Conservation (phyloP, 2,797 vertebrate genomes). For the Anableps anableps region DNA sequence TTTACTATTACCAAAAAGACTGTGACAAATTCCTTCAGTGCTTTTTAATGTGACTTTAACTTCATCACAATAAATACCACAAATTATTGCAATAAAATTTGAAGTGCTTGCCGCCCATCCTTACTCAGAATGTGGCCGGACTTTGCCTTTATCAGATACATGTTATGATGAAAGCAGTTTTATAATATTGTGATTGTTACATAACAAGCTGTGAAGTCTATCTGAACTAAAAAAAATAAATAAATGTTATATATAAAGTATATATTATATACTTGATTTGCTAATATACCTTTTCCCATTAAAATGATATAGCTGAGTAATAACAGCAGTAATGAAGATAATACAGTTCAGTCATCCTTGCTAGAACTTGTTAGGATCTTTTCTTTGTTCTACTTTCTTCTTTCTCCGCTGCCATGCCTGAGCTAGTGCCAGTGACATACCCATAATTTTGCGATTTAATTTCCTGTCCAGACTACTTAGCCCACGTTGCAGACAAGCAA, state of each 20-base stretch:
- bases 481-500: constrained; percentile 62
- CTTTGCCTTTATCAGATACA: background rate
- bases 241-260: background rate
- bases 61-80: background rate
- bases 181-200: background rate
- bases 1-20: background rate
- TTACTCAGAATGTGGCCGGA: background rate
- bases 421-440: constrained; percentile 56
- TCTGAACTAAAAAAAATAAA: background rate
- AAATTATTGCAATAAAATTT: background rate
- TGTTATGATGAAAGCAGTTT: background rate
- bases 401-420: constrained; percentile 30
- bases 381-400: background rate
- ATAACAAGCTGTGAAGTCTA: background rate
- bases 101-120: background rate
- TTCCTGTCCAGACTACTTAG: constrained; percentile 76
- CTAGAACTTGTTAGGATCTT: constrained; percentile 26
- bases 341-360: constrained; percentile 10
- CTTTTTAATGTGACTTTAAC: background rate
- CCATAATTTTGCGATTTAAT: constrained; percentile 70
- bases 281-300: constrained; percentile 1
- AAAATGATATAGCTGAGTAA: constrained; percentile 1
- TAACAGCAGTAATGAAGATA: background rate
- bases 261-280: background rate
- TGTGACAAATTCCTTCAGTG: background rate